phyloP scores from a whole-genome alignment of 2,888 invertebrate species.

The Eupeodes luniger region DNA sequence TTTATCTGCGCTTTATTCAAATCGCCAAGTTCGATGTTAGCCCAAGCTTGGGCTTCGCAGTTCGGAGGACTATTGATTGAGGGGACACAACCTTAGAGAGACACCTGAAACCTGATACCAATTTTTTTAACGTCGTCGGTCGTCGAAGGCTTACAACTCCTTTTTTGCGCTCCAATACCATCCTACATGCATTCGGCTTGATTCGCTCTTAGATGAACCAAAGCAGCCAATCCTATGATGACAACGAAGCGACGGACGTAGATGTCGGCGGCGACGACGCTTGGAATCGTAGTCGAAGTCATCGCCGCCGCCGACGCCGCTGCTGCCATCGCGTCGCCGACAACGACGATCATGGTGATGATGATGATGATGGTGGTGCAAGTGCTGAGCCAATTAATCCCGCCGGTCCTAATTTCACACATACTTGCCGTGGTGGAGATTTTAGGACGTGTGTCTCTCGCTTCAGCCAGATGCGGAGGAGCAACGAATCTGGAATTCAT shows the following conservation, averaged over 20 bases:
- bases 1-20: conserved; percentile 69
- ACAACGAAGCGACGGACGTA: conserved; percentile 5
- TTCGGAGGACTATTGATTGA: conserved; percentile 62
- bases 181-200: conserved; percentile 43
- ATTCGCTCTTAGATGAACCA: not conserved
- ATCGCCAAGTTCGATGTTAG: conserved; percentile 42
- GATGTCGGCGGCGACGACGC: no score
- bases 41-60: not conserved
- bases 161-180: conserved; percentile 48
- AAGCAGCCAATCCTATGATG: not conserved
- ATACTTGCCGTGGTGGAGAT: conserved; percentile 59
- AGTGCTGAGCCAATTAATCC: conserved; percentile 75
- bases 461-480: conserved; percentile 49
- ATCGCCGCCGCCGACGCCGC: not conserved
- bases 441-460: conserved; percentile 56
- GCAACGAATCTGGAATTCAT: conserved; percentile 67
- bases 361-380: conserved; percentile 70
- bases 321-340: not conserved
- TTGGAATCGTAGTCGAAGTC: not conserved
- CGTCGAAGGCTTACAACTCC: conserved; percentile 24
- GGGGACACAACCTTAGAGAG: conserved; percentile 53
- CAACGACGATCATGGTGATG: conserved; percentile 25
- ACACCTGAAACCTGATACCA: conserved; percentile 72
- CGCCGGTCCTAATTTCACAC: conserved; percentile 74
- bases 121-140: conserved; percentile 11